Conservation (phyloP, 2,888 invertebrate species). For the Masnerella sp. region DNA sequence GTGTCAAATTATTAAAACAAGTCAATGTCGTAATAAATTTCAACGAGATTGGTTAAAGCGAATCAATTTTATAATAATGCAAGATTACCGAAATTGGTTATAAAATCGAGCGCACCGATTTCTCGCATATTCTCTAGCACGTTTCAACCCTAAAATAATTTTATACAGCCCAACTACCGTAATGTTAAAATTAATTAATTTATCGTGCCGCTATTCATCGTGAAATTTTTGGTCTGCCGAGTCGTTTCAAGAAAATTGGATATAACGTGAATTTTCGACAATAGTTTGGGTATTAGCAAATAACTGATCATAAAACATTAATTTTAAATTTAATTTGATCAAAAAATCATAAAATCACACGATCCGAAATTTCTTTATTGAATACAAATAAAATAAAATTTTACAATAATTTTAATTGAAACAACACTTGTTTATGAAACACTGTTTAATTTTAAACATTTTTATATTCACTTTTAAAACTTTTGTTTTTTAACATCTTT, state of each 20-base stretch:
- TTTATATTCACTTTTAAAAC: too few species aligned
- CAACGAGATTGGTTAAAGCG: background rate
- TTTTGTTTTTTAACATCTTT: too few species aligned
- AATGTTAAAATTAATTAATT: slow-evolving; percentile 21
- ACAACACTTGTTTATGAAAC: too few species aligned
- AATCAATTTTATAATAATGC: slow-evolving; percentile 23
- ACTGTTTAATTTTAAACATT: too few species aligned
- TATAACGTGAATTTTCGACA: background rate
- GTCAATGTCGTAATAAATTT: slow-evolving; percentile 29
- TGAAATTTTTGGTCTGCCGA: slow-evolving; percentile 3
- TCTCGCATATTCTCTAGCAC: slow-evolving; percentile 2
- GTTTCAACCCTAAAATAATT: slow-evolving; percentile 26
- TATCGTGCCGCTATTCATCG: slow-evolving; percentile 4
- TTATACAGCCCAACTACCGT: slow-evolving; percentile 4
- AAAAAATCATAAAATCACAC: too few species aligned
- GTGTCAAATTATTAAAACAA: slow-evolving; percentile 17
- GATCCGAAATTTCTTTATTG: too few species aligned
- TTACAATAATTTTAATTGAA: too few species aligned
- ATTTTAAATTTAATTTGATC: too few species aligned
- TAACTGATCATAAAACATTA: too few species aligned
- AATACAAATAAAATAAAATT: too few species aligned
- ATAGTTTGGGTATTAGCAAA: too few species aligned
- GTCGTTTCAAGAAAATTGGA: slow-evolving; percentile 21
- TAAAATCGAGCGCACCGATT: slow-evolving; percentile 11
- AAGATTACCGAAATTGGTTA: slow-evolving; percentile 26